These are phyloP conservation scores for Anaspis maculata DNA, from an alignment of 2,888 invertebrate species.

Conservation along the genomic window DNA sequence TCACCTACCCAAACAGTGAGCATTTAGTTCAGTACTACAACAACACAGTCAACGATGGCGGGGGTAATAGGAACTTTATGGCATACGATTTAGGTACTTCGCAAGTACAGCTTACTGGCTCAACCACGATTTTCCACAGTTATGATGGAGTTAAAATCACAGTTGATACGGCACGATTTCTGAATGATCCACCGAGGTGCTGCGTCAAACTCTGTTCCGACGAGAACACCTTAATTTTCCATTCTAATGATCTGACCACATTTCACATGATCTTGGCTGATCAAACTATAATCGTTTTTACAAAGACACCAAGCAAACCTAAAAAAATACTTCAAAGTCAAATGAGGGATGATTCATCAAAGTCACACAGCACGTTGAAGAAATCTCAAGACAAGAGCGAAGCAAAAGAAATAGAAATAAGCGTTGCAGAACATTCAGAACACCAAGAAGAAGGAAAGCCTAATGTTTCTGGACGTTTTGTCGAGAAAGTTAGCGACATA, in stretches of 20 bases:
- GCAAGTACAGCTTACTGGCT: conserved; percentile 21
- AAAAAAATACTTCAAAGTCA: too few species aligned
- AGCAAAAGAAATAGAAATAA: conserved; percentile 2
- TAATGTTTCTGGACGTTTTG: too few species aligned
- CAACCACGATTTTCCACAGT: conserved; percentile 25
- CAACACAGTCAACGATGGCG: conserved; percentile 5
- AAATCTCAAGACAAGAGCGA: too few species aligned
- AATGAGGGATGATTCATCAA: too few species aligned
- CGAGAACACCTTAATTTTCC: conserved; percentile 19
- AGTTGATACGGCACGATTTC: conserved; percentile 24
- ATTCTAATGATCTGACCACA: conserved; percentile 15
- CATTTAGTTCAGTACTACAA: conserved; percentile 8
- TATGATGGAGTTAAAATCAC: conserved; percentile 25
- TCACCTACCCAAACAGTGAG: conserved; percentile 17
- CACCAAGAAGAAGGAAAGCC: too few species aligned
- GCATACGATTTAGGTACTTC: conserved; percentile 24
- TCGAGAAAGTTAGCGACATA: too few species aligned
- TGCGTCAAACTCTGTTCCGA: conserved; percentile 18
- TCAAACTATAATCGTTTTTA: conserved; percentile 22
- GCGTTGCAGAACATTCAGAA: too few species aligned
- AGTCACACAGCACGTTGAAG: too few species aligned
- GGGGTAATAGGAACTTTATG: too few species aligned
- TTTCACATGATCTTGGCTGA: conserved; percentile 21
- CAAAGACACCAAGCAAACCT: too few species aligned
- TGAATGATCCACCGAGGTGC: conserved; percentile 22